These are phyloP conservation scores for Merops nubicus DNA, from an alignment of 2,113 vertebrate species.

Conservation along the genomic window DNA sequence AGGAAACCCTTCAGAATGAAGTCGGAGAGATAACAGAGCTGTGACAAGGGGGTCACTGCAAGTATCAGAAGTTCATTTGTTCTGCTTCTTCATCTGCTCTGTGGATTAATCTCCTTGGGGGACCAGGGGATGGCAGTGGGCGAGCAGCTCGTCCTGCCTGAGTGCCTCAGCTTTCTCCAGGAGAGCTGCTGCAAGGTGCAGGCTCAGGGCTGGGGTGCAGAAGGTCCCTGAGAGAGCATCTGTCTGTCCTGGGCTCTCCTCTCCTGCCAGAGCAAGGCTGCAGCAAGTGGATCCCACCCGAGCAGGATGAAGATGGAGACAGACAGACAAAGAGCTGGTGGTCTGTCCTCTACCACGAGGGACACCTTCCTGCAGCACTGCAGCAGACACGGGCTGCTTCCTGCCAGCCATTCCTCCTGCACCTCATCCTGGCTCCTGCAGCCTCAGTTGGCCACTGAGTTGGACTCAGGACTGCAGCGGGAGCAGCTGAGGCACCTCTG, in stretches of 20 bases:
- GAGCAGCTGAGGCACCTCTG: neutral
- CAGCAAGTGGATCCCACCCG: neutral
- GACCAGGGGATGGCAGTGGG: neutral
- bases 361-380: neutral
- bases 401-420: neutral
- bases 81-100: neutral
- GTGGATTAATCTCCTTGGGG: too few species aligned
- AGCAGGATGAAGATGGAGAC: neutral
- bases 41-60: neutral
- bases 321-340: neutral
- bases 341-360: neutral
- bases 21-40: too few species aligned
- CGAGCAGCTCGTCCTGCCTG: neutral
- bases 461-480: neutral
- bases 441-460: accelerated
- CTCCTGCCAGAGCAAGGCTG: neutral
- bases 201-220: neutral
- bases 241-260: neutral
- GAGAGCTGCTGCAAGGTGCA: neutral
- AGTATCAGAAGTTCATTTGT: neutral
- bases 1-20: neutral
- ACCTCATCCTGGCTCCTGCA: neutral
- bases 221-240: neutral
- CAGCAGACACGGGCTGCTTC: neutral
- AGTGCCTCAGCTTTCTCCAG: neutral